Percentiles rank a stretch among this genome's conserved stretches.
Conservation (phyloP, 2,113 vertebrate species). For the Bolborhynchus lineola region DNA sequence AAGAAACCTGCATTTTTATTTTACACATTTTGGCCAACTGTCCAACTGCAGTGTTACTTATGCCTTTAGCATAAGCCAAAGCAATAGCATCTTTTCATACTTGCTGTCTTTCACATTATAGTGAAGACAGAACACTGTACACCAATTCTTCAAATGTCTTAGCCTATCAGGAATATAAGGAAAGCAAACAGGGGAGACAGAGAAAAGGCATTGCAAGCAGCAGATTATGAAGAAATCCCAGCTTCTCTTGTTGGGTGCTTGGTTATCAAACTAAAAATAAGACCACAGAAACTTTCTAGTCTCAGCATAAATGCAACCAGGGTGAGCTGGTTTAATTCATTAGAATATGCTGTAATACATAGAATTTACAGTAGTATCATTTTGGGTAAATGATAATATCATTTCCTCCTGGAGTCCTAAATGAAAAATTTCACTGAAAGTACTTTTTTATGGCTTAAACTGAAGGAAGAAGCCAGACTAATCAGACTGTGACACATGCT, state of each 20-base stretch:
- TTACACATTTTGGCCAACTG: not conserved
- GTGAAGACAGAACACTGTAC: not conserved
- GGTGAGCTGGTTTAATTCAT: not conserved
- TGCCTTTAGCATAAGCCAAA: not conserved
- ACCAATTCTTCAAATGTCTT: not conserved
- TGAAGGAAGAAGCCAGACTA: not conserved
- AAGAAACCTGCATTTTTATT: not conserved
- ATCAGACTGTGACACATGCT: not conserved
- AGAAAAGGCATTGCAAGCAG: not conserved
- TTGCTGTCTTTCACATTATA: not conserved
- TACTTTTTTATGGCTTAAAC: not conserved
- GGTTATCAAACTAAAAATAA: not conserved
- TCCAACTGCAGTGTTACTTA: not conserved
- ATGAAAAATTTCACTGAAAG: not conserved
- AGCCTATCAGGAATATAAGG: not conserved
- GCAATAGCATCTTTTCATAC: not conserved
- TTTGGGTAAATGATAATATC: not conserved
- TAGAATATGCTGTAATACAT: not conserved
- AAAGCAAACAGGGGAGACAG: not conserved
- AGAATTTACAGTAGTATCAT: not conserved
- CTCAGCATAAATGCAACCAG: not conserved
- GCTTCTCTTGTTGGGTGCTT: not conserved
- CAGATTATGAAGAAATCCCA: not conserved
- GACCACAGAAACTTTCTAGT: not conserved
- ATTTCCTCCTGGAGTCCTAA: not conserved